Percentiles rank a stretch among this genome's conserved stretches.
These are phyloP conservation scores for Hypotaenidia philippensis DNA, from an alignment of 2,797 vertebrate genomes.

Conservation along the genomic window DNA sequence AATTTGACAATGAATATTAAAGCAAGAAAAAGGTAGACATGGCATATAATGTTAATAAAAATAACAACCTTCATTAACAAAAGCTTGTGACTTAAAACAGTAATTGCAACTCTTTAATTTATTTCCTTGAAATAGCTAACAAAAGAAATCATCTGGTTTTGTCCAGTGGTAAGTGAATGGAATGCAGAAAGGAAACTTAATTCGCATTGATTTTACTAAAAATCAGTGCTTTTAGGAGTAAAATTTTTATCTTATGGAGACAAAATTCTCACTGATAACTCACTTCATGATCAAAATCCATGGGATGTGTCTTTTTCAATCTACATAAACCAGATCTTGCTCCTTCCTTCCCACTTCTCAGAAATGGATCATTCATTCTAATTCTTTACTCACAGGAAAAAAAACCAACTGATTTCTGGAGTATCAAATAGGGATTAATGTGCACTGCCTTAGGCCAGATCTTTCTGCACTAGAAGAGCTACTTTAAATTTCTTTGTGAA, in stretches of 20 bases:
- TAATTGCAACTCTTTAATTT: neutral
- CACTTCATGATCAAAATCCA: neutral
- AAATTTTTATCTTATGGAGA: neutral
- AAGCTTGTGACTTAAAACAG: neutral
- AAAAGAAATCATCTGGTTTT: neutral
- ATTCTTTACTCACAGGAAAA: neutral
- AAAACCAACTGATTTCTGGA: neutral
- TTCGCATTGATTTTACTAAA: neutral
- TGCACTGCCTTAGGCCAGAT: neutral
- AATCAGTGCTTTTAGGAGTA: neutral
- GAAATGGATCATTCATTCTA: neutral
- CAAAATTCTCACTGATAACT: neutral
- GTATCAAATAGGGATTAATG: neutral
- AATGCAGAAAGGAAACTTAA: neutral
- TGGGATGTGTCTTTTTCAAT: neutral
- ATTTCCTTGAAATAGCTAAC: neutral
- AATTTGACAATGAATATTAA: slow-evolving; percentile 7
- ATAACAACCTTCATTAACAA: slow-evolving; percentile 1
- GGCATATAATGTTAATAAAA: neutral
- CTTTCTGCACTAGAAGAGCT: neutral
- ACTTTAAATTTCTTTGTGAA: neutral
- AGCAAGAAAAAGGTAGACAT: neutral
- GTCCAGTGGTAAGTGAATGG: neutral
- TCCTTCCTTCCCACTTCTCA: neutral
- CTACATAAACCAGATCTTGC: neutral